Base-by-base conservation (phyloP, 1,140 invertebrate species). In the Stegodyphus mimosarum region DNA sequence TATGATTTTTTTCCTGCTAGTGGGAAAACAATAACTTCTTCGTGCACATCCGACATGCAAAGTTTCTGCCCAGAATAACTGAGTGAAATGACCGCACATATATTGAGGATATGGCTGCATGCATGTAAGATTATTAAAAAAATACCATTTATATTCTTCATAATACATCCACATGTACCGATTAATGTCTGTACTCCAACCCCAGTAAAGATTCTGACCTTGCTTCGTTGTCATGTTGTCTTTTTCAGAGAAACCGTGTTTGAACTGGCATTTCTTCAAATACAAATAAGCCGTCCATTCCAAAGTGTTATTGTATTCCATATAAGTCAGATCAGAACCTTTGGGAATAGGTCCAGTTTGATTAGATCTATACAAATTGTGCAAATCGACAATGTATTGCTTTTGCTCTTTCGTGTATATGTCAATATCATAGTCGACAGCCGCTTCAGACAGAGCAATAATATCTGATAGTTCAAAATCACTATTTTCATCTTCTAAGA, bases 171-270 rank as follows among this genome's bases (percentile, higher is more conserved):
- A n/a, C n/a, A n/a, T n/a, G n/a, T n/a, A n/a, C n/a, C n/a, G n/a
- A n/a, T n/a, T n/a, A n/a, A n/a, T n/a, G n/a, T n/a, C n/a, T n/a
- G n/a, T n/a, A n/a, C n/a, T n/a, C n/a, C n/a, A n/a, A n/a, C n/a
- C n/a, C n/a, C n/a, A n/a, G n/a, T n/a, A n/a, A n/a, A n/a, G n/a
- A n/a, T n/a, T n/a, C n/a, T n/a, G n/a, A n/a, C n/a, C n/a, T n/a
- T n/a, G n/a, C n/a, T n/a, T n/a, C n/a, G n/a, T n/a, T n/a, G n/a
- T 60, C 55, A 60, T 60, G 55, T 60, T 60, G 55, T 60, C 55
- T 60, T 13, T 60, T 60, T 7, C 7, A 13, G 7, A 7, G 7
- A 7, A 13, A 7, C 55, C 55, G 13, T 60, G 55, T 13, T 60
- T 13, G 55, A 60, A 60, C 13, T 7, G 7, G 13, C 55, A 60